phyloP scores from a whole-genome alignment of 2,113 vertebrate species.

The Albula glossodonta region DNA sequence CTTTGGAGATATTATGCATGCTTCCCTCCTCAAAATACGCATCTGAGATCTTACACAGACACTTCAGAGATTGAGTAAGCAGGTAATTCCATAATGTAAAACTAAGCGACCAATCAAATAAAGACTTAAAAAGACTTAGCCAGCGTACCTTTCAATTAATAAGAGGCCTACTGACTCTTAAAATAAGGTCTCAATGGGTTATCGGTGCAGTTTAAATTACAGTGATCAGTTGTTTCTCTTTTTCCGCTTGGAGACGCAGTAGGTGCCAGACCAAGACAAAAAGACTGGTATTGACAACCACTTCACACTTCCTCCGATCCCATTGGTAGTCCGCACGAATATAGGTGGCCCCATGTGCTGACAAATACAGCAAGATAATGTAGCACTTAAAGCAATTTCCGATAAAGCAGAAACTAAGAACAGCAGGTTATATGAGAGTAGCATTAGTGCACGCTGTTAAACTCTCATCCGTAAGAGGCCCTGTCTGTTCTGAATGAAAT shows the following conservation, averaged over 20 bases:
- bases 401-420: no score
- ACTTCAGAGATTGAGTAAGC: neutral
- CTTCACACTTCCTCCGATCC: neutral
- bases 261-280: neutral
- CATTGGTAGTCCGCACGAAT: neutral
- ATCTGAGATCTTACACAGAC: neutral
- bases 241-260: neutral
- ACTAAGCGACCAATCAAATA: neutral
- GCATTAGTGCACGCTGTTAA: no score
- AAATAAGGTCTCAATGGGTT: neutral
- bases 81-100: neutral
- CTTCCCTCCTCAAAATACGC: neutral
- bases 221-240: neutral
- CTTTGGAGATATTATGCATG: constrained; percentile 17
- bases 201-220: neutral
- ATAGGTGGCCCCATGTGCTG: no score
- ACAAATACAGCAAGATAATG: no score
- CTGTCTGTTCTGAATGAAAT: no score
- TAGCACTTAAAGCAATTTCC: no score
- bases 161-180: neutral
- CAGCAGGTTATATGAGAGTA: no score
- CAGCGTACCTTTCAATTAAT: neutral
- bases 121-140: neutral
- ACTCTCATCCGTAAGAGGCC: no score
- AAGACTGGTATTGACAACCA: neutral